Evolutionary conservation across 2,888 invertebrate genomes (phyloP).

Genomic region (Anoplius nigerrimus): DNA sequence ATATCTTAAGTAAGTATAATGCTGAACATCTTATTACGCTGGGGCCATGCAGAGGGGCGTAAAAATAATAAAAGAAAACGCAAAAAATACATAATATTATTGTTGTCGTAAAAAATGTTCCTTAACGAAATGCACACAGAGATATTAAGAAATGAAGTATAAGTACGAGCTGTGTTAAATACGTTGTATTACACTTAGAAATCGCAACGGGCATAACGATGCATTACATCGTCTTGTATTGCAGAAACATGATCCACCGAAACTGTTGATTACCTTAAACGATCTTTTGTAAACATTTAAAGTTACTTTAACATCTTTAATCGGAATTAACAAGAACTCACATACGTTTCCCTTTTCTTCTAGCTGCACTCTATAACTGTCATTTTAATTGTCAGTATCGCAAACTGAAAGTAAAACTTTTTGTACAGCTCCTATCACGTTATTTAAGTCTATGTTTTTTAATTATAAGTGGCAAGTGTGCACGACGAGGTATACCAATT

Average conservation of each 20-base stretch:
- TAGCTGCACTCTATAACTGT: not conserved
- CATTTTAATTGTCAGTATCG: not conserved
- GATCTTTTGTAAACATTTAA: not conserved
- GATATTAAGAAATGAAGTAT: conserved; percentile 55
- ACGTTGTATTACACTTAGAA: conserved; percentile 43
- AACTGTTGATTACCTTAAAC: not conserved
- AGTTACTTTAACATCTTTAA: not conserved
- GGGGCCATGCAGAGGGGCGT: conserved; percentile 47
- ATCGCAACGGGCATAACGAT: not conserved
- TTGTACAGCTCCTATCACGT: not conserved
- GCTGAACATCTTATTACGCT: conserved; percentile 30
- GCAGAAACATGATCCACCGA: not conserved
- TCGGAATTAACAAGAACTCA: too few species aligned
- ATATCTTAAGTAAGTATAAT: conserved; percentile 18
- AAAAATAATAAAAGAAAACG: conserved; percentile 31
- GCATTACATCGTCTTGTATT: not conserved
- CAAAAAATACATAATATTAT: conserved; percentile 34
- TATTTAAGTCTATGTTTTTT: not conserved
- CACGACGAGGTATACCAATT: conserved; percentile 2
- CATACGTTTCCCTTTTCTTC: not conserved
- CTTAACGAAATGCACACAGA: conserved; percentile 63
- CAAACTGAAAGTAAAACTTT: conserved; percentile 3
- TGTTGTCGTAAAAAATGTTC: conserved; percentile 61
- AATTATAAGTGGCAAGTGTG: conserved; percentile 6
- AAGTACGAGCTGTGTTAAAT: conserved; percentile 40